phyloP scores from a whole-genome alignment of 2,888 invertebrate species.

The Crioceris asparagi region DNA sequence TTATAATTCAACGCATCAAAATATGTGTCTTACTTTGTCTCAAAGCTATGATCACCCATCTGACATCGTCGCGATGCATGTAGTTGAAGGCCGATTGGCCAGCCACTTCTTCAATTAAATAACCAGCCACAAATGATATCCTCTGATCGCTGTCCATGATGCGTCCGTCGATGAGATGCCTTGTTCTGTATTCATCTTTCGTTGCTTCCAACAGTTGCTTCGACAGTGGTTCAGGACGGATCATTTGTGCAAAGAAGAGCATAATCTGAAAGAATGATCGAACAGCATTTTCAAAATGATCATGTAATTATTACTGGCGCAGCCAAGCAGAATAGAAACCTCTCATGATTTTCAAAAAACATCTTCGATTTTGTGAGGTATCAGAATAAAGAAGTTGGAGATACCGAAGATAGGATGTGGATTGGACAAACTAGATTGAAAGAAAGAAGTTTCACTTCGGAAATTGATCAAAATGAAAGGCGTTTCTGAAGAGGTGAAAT shows the following conservation, averaged over 20 bases:
- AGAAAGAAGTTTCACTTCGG: too few relatives aligned
- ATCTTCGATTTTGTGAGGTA: too few relatives aligned
- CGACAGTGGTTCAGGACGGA: conserved; percentile 59
- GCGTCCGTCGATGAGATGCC: conserved; percentile 79
- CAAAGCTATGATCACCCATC: conserved; percentile 79
- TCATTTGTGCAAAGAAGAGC: conserved; percentile 62
- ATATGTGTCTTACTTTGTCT: conserved; percentile 74
- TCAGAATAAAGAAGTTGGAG: too few relatives aligned
- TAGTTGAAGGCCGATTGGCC: conserved; percentile 82
- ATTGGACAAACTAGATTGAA: too few relatives aligned
- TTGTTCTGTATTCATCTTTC: conserved; percentile 79
- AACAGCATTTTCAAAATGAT: too few relatives aligned
- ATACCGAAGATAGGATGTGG: too few relatives aligned
- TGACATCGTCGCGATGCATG: conserved; percentile 82
- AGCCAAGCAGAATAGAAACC: too few relatives aligned
- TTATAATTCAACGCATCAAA: too few relatives aligned
- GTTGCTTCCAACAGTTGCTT: conserved; percentile 54
- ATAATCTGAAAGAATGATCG: conserved; percentile 41
- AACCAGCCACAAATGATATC: conserved; percentile 79
- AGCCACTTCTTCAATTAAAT: conserved; percentile 79
- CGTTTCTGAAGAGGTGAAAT: too few relatives aligned
- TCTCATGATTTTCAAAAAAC: too few relatives aligned
- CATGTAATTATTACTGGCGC: too few relatives aligned
- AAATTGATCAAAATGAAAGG: too few relatives aligned
- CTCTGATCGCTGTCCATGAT: conserved; percentile 87